These are phyloP conservation scores for Lycaena phlaeas DNA, from an alignment of 2,888 invertebrate genomes.

Conservation along the genomic window DNA sequence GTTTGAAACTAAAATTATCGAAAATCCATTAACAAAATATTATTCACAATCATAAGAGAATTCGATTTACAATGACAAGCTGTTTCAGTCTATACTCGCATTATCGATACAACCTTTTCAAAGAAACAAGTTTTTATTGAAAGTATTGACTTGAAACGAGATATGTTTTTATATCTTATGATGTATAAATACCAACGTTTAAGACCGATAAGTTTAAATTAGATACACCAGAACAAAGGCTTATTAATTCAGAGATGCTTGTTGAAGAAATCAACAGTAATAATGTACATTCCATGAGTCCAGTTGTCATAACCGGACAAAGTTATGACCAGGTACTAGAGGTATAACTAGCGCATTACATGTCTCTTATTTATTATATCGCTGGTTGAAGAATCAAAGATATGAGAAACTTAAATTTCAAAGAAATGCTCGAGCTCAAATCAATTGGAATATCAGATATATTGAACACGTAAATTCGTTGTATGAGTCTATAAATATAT, in stretches of 20 bases:
- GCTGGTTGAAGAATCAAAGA: background rate
- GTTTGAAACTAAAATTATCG: too few relatives aligned
- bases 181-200: constrained; percentile 9
- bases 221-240: constrained; percentile 25
- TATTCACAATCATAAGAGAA: too few relatives aligned
- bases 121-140: constrained; percentile 9
- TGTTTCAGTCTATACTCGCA: constrained; percentile 1
- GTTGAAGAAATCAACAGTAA: constrained; percentile 29
- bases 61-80: background rate
- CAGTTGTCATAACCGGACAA: constrained; percentile 42
- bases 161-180: constrained; percentile 11
- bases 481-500: too few relatives aligned
- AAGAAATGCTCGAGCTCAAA: too few relatives aligned
- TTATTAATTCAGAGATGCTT: constrained; percentile 29
- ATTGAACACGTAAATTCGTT: too few relatives aligned
- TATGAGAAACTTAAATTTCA: too few relatives aligned
- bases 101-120: constrained; percentile 6
- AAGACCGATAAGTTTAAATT: constrained; percentile 11
- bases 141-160: constrained; percentile 2
- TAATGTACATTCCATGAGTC: constrained; percentile 38
- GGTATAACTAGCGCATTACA: constrained; percentile 4
- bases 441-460: too few relatives aligned
- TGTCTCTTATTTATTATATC: constrained; percentile 2
- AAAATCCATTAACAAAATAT: too few relatives aligned
- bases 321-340: constrained; percentile 18